Evolutionary conservation across 2,113 vertebrate species (phyloP).

Genomic region (Trochalopteron elliotii): DNA sequence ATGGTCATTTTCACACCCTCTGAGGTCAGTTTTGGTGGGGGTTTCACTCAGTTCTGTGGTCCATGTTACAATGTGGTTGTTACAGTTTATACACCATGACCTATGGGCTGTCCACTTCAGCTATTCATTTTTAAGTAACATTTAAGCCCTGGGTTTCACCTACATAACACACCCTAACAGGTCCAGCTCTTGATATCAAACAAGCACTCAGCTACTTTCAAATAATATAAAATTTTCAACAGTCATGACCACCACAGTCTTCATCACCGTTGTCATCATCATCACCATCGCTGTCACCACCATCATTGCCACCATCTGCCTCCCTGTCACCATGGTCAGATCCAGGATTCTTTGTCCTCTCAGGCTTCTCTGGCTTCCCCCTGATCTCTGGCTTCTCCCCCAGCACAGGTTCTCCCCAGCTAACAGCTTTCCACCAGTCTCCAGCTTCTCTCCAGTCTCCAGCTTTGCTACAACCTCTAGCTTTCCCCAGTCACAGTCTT

Average conservation of each 20-base stretch:
- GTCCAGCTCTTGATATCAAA: not conserved
- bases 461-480: not conserved
- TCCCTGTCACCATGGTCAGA: not conserved
- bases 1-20: not conserved
- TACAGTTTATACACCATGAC: not conserved
- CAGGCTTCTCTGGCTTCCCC: not conserved
- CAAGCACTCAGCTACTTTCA: not conserved
- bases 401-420: not conserved
- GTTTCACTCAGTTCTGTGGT: not conserved
- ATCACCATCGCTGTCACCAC: fast-evolving
- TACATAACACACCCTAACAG: not conserved
- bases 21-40: not conserved
- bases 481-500: not conserved
- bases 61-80: not conserved
- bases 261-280: not conserved
- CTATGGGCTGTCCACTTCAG: not conserved
- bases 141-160: not conserved
- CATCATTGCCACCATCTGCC: not conserved
- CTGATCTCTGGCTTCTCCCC: fast-evolving
- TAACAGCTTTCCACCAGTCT: not conserved
- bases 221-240: not conserved
- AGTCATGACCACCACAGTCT: not conserved
- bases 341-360: not conserved
- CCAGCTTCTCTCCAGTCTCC: not conserved
- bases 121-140: not conserved